Evolutionary conservation across 2,797 vertebrate genomes (phyloP).

Genomic region (Pseudomugil tenellus): DNA sequence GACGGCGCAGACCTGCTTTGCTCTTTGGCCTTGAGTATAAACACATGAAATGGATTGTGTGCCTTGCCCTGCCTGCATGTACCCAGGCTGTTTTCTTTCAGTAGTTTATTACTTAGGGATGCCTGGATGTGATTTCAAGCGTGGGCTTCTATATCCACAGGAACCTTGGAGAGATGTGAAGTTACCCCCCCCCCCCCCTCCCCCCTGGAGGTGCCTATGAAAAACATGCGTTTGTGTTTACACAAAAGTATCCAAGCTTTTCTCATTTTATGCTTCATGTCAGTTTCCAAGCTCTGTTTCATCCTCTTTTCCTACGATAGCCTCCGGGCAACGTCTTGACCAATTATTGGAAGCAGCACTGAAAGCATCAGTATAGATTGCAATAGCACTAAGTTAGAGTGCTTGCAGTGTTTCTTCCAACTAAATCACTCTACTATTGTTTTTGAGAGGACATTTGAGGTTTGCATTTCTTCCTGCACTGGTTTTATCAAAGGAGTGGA

Average conservation of each 20-base stretch:
- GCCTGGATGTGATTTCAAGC: slow-evolving; percentile 61
- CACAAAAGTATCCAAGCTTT: slow-evolving; percentile 68
- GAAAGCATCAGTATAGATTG: slow-evolving; percentile 48
- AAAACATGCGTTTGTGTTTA: slow-evolving; percentile 69
- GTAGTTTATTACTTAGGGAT: slow-evolving; percentile 62
- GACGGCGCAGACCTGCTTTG: slow-evolving; percentile 49
- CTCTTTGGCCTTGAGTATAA: slow-evolving; percentile 62
- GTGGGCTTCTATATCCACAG: slow-evolving; percentile 63
- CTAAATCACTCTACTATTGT: slow-evolving; percentile 65
- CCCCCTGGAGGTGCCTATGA: slow-evolving; percentile 57
- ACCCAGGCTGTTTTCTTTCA: slow-evolving; percentile 65
- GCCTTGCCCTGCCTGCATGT: slow-evolving; percentile 47
- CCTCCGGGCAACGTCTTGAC: slow-evolving; percentile 52
- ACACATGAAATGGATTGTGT: slow-evolving; percentile 70
- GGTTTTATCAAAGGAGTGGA: slow-evolving; percentile 60
- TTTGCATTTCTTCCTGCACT: slow-evolving; percentile 34
- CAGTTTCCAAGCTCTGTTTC: slow-evolving; percentile 52
- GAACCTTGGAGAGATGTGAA: slow-evolving; percentile 58
- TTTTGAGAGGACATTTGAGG: slow-evolving; percentile 40
- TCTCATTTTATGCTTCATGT: slow-evolving; percentile 68
- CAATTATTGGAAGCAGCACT: slow-evolving; percentile 68
- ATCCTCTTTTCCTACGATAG: slow-evolving; percentile 52
- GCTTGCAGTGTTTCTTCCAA: slow-evolving; percentile 56
- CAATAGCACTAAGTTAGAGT: slow-evolving; percentile 45
- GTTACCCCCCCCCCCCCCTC: slow-evolving; percentile 51